phyloP scores from a whole-genome alignment of 2,113 vertebrate genomes.

The Lophius piscatorius region DNA sequence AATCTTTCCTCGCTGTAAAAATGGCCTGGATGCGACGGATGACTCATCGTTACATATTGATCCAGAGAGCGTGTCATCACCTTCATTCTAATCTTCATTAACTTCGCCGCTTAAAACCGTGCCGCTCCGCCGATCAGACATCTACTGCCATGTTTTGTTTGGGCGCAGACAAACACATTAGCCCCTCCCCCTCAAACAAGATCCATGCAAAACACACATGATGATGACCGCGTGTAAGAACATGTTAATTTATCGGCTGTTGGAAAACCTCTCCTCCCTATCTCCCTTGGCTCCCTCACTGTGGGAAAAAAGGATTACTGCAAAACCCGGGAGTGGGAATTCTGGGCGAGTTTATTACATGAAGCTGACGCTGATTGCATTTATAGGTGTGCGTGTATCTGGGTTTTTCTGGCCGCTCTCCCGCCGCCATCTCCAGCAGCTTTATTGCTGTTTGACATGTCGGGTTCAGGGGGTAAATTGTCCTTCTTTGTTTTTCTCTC shows the following conservation, averaged over 20 bases:
- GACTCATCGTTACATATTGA: background rate
- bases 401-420: slow-evolving; percentile 21
- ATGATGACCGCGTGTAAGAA: slow-evolving; percentile 59
- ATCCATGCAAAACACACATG: slow-evolving; percentile 36
- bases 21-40: background rate
- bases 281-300: background rate
- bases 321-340: slow-evolving; percentile 17
- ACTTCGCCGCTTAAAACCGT: background rate
- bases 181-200: slow-evolving; percentile 44
- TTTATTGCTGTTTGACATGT: slow-evolving; percentile 41
- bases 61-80: background rate
- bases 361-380: slow-evolving; percentile 6
- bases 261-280: slow-evolving; percentile 17
- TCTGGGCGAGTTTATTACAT: slow-evolving; percentile 14
- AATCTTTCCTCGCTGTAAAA: no score
- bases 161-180: slow-evolving; percentile 31
- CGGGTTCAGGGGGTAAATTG: slow-evolving; percentile 58
- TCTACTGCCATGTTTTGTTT: slow-evolving; percentile 6
- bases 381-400: slow-evolving; percentile 25
- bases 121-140: slow-evolving; percentile 11
- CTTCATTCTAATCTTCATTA: slow-evolving; percentile 3
- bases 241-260: slow-evolving; percentile 65
- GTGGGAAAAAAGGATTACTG: slow-evolving; percentile 21
- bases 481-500: slow-evolving; percentile 37
- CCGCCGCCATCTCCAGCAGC: slow-evolving; percentile 13